A percentile compares a stretch with the other conserved stretches of the same genome.
Conservation (phyloP, 2,113 vertebrate species). For the Numida meleagris region DNA sequence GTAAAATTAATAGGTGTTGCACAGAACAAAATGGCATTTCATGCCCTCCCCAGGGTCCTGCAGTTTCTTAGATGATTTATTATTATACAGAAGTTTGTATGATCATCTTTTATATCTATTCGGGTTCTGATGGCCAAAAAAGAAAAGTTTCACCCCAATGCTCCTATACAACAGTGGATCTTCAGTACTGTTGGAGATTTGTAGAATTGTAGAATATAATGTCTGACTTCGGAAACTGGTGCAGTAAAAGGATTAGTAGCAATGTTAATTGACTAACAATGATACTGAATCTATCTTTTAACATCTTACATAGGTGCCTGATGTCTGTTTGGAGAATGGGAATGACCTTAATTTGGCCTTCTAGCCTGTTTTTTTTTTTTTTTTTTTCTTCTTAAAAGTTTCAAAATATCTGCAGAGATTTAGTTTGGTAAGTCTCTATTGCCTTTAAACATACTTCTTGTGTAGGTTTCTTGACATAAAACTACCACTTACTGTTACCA, state of each 20-base stretch:
- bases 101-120: background rate
- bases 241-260: background rate
- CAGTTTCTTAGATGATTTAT: no score
- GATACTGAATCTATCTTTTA: background rate
- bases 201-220: background rate
- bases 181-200: background rate
- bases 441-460: background rate
- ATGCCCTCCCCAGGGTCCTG: background rate
- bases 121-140: background rate
- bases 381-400: background rate
- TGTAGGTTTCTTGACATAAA: background rate
- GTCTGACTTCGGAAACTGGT: background rate
- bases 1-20: background rate
- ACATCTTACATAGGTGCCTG: background rate
- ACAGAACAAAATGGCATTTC: background rate
- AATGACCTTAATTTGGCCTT: background rate
- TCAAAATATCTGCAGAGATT: background rate
- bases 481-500: background rate
- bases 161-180: background rate
- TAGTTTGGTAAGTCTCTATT: background rate
- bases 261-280: background rate
- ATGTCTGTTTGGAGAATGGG: background rate
- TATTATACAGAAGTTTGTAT: background rate
- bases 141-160: background rate
- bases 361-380: background rate